Base-by-base conservation (phyloP, 2,113 vertebrate species). In the Cyanoliseus patagonus region DNA sequence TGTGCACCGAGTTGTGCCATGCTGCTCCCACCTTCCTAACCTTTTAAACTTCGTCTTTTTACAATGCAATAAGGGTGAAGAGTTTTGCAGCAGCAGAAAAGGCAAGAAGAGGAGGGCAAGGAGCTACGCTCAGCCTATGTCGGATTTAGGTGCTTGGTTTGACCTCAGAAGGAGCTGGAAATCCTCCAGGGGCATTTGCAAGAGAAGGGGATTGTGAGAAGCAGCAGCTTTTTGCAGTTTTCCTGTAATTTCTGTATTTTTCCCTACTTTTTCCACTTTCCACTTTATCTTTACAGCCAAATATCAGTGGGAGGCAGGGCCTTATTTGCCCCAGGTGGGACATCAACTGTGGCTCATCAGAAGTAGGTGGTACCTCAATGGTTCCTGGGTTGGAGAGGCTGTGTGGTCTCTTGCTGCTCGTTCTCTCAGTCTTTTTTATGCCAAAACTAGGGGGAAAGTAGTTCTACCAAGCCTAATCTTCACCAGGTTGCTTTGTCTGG, bases 1-100 rank as follows among this genome's bases (percentile, higher is more conserved):
- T 3, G 1, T 6, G 17, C 47, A 9, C 17, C 1, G 2, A 7
- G 18, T 23, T 3, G 0, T 15, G 13, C 18, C 24, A 3, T 3
- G 13, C 67, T 52, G 31, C 17, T 57, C 11, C 30, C 10, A 1
- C 30, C 31, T 30, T 66, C 33, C 17, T 9, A 52, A 55, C 4
- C 13, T 18, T 44, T 28, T 15, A 17, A 13, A 31, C 33, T 19
- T 27, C 6, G 6, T 4, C 8, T 61, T 62, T 47, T 57, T 11
- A 28, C 35, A 35, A 23, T 2, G 5, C 35, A 52, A 7, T 7
- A 30, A 47, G 18, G 41, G n/a, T 13, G 8, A 25, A 11, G 22
- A 14, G 4, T 19, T 73, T 30, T 61, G 33, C 15, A 23, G 19
- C 1, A 2, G 31, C 6, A 5, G 33, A 51, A 59, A 28, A 46